phyloP scores from a whole-genome alignment of 2,888 invertebrate species.

The Silvanus unidentatus region DNA sequence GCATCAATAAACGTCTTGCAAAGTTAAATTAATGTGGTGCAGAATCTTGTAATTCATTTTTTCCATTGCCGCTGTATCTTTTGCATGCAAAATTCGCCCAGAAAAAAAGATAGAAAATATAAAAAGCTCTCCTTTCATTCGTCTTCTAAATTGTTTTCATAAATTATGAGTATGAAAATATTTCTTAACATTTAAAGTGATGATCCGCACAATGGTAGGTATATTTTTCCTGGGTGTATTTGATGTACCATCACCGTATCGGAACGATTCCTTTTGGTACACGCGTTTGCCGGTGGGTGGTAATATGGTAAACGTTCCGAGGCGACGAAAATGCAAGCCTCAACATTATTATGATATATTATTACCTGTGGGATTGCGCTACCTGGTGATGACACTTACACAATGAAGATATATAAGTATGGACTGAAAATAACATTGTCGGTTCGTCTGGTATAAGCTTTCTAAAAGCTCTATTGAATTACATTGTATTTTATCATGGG shows the following conservation, averaged over 20 bases:
- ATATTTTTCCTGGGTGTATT: background rate
- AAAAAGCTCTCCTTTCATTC: too few species aligned
- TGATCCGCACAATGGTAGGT: too few species aligned
- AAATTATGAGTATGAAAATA: background rate
- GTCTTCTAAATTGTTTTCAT: background rate
- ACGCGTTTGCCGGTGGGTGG: too few species aligned
- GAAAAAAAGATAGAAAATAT: too few species aligned
- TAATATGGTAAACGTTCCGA: background rate
- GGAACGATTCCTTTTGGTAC: background rate
- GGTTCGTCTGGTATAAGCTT: too few species aligned
- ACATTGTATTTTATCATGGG: too few species aligned
- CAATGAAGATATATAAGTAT: conserved; percentile 5
- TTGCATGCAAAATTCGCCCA: too few species aligned
- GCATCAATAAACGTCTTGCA: conserved; percentile 20
- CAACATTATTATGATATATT: conserved; percentile 5
- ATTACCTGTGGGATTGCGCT: conserved; percentile 6
- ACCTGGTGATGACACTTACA: conserved; percentile 4
- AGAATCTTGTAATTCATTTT: too few species aligned
- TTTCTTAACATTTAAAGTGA: too few species aligned
- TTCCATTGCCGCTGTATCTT: too few species aligned
- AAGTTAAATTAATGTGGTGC: conserved; percentile 2
- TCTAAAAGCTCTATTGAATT: too few species aligned
- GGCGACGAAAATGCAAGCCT: conserved; percentile 2
- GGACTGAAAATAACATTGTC: too few species aligned
- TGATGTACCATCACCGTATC: background rate